Percentiles rank a stretch among this genome's conserved stretches.
Evolutionary conservation across 1,140 invertebrate species (phyloP).

Genomic region (Drosophila leontia): DNA sequence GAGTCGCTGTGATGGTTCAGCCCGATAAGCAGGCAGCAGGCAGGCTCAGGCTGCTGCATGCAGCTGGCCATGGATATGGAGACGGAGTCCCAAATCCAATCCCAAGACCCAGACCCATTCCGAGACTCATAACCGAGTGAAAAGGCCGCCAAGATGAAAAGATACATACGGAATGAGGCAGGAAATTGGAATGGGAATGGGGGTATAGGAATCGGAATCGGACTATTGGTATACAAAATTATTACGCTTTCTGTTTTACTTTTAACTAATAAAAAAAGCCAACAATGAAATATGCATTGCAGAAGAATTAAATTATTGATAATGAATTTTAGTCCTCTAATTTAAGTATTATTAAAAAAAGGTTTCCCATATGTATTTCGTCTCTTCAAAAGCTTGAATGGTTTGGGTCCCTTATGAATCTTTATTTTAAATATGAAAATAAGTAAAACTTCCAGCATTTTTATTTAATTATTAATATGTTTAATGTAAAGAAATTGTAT

Average conservation of each 20-base stretch:
- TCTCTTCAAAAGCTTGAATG: too few species aligned
- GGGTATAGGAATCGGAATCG: conserved; percentile 1
- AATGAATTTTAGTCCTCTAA: too few species aligned
- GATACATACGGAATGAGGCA: conserved; percentile 60
- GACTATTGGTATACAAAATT: conserved; percentile 5
- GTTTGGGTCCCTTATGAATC: too few species aligned
- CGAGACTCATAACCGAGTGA: conserved; percentile 64
- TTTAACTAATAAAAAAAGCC: background rate
- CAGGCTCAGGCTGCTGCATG: background rate
- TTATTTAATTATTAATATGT: too few species aligned
- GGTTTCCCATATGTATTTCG: too few species aligned
- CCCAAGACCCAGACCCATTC: conserved; percentile 5
- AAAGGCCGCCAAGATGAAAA: conserved; percentile 54
- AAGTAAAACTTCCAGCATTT: too few species aligned
- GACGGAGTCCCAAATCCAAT: conserved; percentile 4
- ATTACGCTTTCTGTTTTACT: conserved; percentile 8
- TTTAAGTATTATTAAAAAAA: too few species aligned
- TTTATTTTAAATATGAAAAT: too few species aligned
- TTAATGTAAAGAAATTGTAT: too few species aligned
- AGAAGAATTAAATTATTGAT: background rate
- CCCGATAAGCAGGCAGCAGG: conserved; percentile 62
- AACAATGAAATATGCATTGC: background rate
- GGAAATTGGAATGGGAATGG: conserved; percentile 16
- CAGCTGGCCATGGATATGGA: background rate
- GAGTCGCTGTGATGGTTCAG: conserved; percentile 71